Evolutionary conservation across 2,113 vertebrate species (phyloP).

Genomic region (Naja naja): DNA sequence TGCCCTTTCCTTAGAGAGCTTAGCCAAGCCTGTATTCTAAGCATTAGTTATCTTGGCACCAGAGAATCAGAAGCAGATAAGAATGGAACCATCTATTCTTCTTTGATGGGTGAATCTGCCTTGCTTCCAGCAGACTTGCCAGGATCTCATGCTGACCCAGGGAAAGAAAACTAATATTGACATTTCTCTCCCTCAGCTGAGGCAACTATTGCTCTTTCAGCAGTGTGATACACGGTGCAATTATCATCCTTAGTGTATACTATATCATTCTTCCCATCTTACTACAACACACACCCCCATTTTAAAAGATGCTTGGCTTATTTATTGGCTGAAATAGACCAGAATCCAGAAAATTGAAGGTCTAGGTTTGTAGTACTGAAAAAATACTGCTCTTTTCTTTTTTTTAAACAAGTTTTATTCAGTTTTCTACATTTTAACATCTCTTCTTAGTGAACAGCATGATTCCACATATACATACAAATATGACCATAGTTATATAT

Average conservation of each 20-base stretch:
- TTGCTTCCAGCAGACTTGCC: not conserved
- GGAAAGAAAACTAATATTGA: not conserved
- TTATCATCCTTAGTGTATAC: not conserved
- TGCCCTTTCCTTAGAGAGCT: not conserved
- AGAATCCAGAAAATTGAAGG: not conserved
- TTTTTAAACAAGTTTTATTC: too few species aligned
- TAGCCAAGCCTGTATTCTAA: not conserved
- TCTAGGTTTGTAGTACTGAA: not conserved
- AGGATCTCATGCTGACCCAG: not conserved
- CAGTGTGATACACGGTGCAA: not conserved
- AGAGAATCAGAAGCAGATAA: not conserved
- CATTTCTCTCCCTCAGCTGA: not conserved
- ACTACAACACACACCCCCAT: not conserved
- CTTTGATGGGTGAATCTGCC: not conserved
- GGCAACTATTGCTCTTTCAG: conserved; percentile 3
- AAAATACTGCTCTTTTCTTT: not conserved
- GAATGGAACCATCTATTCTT: not conserved
- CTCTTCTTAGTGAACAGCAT: too few species aligned
- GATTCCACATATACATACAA: too few species aligned
- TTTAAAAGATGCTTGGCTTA: not conserved
- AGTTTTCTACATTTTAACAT: too few species aligned
- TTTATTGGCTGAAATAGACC: not conserved
- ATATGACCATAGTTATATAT: too few species aligned
- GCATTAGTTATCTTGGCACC: not conserved
- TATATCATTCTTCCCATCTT: not conserved